Base-by-base conservation (phyloP, 2,113 vertebrate genomes). In the Phocoena phocoena region DNA sequence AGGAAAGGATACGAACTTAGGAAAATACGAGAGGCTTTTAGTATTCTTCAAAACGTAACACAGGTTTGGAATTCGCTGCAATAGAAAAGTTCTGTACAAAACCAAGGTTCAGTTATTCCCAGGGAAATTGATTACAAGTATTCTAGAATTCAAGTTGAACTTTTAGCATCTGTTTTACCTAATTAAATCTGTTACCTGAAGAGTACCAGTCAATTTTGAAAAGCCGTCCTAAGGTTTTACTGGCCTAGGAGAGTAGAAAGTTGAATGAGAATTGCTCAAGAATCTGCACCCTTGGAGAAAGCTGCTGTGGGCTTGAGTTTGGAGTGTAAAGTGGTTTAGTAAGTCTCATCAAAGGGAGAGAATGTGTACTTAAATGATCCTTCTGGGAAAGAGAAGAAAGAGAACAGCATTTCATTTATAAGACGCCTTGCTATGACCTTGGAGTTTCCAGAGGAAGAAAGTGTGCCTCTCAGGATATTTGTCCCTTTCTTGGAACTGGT, bases 131-230 rank as follows among this genome's bases (percentile, higher is more conserved):
- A 80, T 38, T 68, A 2, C 55, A 68, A 63, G 44, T 74, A 55
- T 81, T 92, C 36, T 28, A 82, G 77, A 86, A 92, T 89, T 95
- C 67, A 82, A 87, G 21, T 68, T 83, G 92, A 89, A 93, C 33
- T n/a, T 73, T 90, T 74, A 62, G 38, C 28, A 28, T 73, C 73
- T 93, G 21, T 91, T 60, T 95, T 44, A 65, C 50, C n/a, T 71
- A 67, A 41, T 85, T 96, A 95, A 87, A 73, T 86, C 31, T 82
- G 11, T 86, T 84, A 82, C 25, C 21, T 67, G 9, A 58, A 90
- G 93, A 90, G 17, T 95, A 14, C 9, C 50, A 63, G 82, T 83
- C 36, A 41, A 3, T 71, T 92, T 58, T 86, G 71, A 53, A 82
- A 93, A 83, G 9, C 28, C 36, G 6, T 73, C 15, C 73, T 55